These are phyloP conservation scores for Phocides pigmalion DNA, from an alignment of 1,140 invertebrate genomes.

Conservation along the genomic window DNA sequence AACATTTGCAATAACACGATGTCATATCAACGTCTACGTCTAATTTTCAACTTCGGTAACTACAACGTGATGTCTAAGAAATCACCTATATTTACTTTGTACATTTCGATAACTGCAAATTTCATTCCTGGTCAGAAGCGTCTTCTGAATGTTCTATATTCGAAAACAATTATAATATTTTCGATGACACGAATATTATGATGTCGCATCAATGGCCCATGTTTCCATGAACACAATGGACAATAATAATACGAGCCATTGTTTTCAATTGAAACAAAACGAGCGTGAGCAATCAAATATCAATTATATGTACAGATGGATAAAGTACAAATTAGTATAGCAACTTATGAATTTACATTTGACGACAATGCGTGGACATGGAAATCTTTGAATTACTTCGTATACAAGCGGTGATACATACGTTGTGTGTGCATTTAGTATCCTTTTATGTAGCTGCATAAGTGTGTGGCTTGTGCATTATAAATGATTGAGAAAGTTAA, in stretches of 20 bases:
- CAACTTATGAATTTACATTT: background rate
- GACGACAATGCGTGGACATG: background rate
- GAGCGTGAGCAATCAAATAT: background rate
- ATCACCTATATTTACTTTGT: too few relatives aligned
- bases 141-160: too few relatives aligned
- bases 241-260: background rate
- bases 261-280: background rate
- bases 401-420: background rate
- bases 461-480: too few relatives aligned
- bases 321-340: background rate
- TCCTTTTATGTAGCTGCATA: too few relatives aligned
- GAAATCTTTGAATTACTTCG: background rate
- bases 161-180: background rate
- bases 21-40: too few relatives aligned
- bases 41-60: too few relatives aligned
- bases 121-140: too few relatives aligned
- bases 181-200: background rate
- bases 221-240: background rate
- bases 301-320: background rate
- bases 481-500: too few relatives aligned
- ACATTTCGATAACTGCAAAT: too few relatives aligned
- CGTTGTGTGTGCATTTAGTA: too few relatives aligned
- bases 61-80: too few relatives aligned
- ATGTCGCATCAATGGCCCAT: background rate
- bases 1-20: too few relatives aligned